Base-by-base conservation (phyloP, 2,888 invertebrate genomes). In the Crioceris asparagi region DNA sequence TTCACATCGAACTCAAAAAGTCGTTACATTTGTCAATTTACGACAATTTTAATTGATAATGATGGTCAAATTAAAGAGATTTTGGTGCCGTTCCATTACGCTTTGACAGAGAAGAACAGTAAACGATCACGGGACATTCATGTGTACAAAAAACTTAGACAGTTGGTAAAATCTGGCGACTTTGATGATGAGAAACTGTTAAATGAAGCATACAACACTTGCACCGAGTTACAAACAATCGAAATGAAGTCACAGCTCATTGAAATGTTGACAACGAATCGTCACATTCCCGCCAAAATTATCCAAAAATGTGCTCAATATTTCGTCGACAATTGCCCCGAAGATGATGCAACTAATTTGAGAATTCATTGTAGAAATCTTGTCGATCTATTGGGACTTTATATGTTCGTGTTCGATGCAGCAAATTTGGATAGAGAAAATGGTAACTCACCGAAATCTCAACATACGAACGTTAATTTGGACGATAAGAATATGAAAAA, bases 11-110 rank as follows among this genome's bases (percentile, higher is more conserved):
- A 70, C 26, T 68, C 71, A 43, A 68, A 71, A 15, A 70, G 71
- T 43, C 65, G 67, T 5, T 69, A 67, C 29, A 64, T 74, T 30
- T 74, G 79, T 11, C 72, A 72, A 45, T 76, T 77, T 55, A 75
- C 78, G 35, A 85, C 88, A 54, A 72, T 87, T 2, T 77, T 94
- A 35, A 68, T 96, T 29, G 88, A 91, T 60, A 78, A 84, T 2
- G 79, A 85, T 57, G 87, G 88, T 0, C 75, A 77, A 52, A 62
- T 94, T 1, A 88, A 85, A 59, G 83, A 83, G 55, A 75, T 94
- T 44, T 68, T 71, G 43, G 80, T 94, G 51, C 96, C 96, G 16
- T 96, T 93, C 61, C 92, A 92, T 63, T 84, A 83, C 60, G 83
- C 90, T 0, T 68, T 94, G 26, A 85, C 84, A 59, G 90, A 85